A percentile compares a stretch with the other conserved stretches of the same genome.
Evolutionary conservation across 2,113 vertebrate genomes (phyloP).

Genomic region (Spheniscus mendiculus): DNA sequence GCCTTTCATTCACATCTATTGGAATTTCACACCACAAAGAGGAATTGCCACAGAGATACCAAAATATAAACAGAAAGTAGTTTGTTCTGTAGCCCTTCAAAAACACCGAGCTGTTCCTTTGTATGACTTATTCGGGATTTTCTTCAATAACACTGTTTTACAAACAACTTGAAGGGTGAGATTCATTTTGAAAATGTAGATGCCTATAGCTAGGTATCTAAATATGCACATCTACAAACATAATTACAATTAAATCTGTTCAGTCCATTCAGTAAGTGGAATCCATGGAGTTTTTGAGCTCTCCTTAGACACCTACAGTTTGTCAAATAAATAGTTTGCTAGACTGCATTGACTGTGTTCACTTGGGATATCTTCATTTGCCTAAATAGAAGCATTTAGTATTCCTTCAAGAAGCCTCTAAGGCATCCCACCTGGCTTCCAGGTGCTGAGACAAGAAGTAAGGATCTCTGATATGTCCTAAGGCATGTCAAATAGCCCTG

Average conservation of each 20-base stretch:
- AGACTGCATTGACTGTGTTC: not conserved
- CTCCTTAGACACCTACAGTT: not conserved
- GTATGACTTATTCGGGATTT: not conserved
- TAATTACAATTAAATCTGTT: not conserved
- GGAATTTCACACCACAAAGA: not conserved
- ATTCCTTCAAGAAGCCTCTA: not conserved
- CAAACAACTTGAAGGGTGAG: not conserved
- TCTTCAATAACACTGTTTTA: not conserved
- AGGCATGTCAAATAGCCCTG: not conserved
- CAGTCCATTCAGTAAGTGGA: not conserved
- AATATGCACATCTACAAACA: not conserved
- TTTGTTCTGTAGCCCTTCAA: not conserved
- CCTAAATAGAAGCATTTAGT: not conserved
- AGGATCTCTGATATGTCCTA: not conserved
- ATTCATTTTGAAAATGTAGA: not conserved
- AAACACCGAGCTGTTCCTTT: rapidly evolving
- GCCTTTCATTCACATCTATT: not conserved
- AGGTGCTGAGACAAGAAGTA: not conserved
- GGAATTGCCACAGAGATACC: not conserved
- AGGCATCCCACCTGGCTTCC: not conserved
- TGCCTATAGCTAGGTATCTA: not conserved
- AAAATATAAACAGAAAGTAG: not conserved
- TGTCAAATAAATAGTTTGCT: not conserved
- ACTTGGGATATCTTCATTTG: not conserved
- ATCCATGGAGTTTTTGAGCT: not conserved